Percentiles rank a stretch among this genome's conserved stretches.
Conservation (phyloP, 2,797 vertebrate species). For the Labroides dimidiatus region DNA sequence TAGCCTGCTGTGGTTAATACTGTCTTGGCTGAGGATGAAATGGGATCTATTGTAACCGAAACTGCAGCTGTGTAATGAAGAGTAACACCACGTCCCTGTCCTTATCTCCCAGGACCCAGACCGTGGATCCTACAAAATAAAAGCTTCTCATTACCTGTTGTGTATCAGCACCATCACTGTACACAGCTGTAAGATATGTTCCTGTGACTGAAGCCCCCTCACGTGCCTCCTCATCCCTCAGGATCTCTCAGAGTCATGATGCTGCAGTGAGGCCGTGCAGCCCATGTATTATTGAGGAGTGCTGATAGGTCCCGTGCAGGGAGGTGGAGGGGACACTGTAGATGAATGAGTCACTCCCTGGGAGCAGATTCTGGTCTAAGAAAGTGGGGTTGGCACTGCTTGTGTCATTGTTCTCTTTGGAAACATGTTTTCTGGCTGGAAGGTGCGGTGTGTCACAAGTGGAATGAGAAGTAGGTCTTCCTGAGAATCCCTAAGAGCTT, state of each 20-base stretch:
- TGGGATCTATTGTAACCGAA: constrained; percentile 57
- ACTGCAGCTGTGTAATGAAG: no score
- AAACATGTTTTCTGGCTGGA: constrained; percentile 26
- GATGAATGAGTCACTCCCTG: constrained; percentile 49
- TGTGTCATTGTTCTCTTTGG: constrained; percentile 49
- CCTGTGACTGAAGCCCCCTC: constrained; percentile 21
- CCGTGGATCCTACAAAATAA: constrained; percentile 17
- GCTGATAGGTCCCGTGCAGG: constrained; percentile 51
- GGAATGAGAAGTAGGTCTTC: constrained; percentile 44
- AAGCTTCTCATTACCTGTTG: constrained; percentile 18
- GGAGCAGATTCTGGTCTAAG: constrained; percentile 57
- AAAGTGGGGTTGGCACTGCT: constrained; percentile 17
- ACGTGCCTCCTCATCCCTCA: constrained; percentile 22
- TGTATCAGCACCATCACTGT: constrained; percentile 44
- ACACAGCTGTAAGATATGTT: constrained; percentile 67
- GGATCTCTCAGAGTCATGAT: constrained; percentile 30
- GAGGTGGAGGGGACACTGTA: constrained; percentile 16
- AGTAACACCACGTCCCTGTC: constrained; percentile 33
- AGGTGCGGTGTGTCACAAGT: constrained; percentile 34
- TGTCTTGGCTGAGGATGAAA: constrained; percentile 40
- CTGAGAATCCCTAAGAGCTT: constrained; percentile 27
- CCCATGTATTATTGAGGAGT: constrained; percentile 53
- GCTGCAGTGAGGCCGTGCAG: constrained; percentile 41
- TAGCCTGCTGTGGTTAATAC: constrained; percentile 19
- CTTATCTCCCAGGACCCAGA: not conserved